Conservation (phyloP, 2,888 invertebrate genomes). For the Neoascia interrupta region DNA sequence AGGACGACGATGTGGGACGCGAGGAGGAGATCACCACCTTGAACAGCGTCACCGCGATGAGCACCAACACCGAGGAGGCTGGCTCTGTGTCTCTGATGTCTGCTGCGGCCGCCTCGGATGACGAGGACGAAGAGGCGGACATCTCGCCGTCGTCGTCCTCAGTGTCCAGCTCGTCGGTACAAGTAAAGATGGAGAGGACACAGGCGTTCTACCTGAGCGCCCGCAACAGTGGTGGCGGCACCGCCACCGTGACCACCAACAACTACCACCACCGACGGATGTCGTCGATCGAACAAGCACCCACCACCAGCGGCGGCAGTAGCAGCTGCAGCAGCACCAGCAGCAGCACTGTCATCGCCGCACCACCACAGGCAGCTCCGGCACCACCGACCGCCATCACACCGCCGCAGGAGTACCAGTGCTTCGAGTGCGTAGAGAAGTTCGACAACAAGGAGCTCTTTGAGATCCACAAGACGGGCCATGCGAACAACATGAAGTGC, state of each 20-base stretch:
- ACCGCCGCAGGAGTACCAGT: constrained; percentile 74
- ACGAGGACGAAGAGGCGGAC: constrained; percentile 64
- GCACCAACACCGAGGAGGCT: constrained; percentile 70
- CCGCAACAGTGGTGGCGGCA: constrained; percentile 30
- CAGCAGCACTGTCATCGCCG: constrained; percentile 48
- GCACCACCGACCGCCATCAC: constrained; percentile 71
- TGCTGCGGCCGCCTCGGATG: constrained; percentile 66
- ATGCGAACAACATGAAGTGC: constrained; percentile 79
- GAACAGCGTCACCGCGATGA: constrained; percentile 6
- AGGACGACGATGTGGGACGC: constrained; percentile 56
- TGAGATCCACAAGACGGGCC: constrained; percentile 79
- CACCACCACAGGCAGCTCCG: constrained; percentile 28
- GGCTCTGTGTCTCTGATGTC: constrained; percentile 40
- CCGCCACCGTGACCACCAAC: constrained; percentile 33
- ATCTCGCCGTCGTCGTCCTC: constrained; percentile 55
- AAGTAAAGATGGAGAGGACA: constrained; percentile 10
- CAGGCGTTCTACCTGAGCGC: constrained; percentile 31
- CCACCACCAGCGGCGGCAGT: constrained; percentile 52
- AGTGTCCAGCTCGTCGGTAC: constrained; percentile 50
- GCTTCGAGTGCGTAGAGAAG: constrained; percentile 77
- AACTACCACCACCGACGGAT: constrained; percentile 48
- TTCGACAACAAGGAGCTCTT: constrained; percentile 78
- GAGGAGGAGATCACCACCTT: constrained; percentile 61
- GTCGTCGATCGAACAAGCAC: constrained; percentile 69
- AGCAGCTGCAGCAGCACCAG: constrained; percentile 65